phyloP scores from a whole-genome alignment of 2,888 invertebrate species.

The Acronicta aceris region DNA sequence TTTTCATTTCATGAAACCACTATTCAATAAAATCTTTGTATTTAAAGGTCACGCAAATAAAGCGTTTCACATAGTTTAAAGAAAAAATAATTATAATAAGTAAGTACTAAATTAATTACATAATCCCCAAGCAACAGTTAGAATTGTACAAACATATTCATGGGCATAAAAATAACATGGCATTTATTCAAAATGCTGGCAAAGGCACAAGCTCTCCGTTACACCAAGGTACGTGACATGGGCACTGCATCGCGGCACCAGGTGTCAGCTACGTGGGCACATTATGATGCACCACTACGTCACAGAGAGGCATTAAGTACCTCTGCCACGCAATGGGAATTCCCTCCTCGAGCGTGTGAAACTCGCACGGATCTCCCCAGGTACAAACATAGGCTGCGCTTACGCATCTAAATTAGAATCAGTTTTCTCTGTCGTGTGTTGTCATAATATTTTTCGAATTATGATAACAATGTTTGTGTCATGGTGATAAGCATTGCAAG shows the following conservation, averaged over 20 bases:
- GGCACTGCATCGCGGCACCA: conserved; percentile 43
- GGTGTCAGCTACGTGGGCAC: conserved; percentile 42
- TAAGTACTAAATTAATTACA: too few species aligned
- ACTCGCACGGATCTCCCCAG: conserved; percentile 34
- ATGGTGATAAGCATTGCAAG: too few species aligned
- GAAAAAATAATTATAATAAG: too few species aligned
- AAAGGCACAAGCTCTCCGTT: conserved; percentile 34
- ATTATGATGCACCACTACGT: conserved; percentile 57
- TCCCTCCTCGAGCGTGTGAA: conserved; percentile 65
- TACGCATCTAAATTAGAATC: conserved; percentile 11
- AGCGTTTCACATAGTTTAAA: too few species aligned
- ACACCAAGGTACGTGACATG: conserved; percentile 52
- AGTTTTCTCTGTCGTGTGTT: conserved; percentile 21
- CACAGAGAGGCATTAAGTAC: conserved; percentile 30
- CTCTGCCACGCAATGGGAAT: conserved; percentile 55
- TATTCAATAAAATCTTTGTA: too few species aligned
- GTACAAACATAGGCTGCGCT: conserved; percentile 6
- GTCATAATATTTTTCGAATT: too few species aligned
- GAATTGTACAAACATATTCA: too few species aligned
- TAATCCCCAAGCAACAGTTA: too few species aligned
- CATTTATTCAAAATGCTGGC: conserved; percentile 14
- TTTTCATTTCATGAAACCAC: too few species aligned
- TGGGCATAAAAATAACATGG: background rate
- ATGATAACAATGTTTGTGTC: too few species aligned
- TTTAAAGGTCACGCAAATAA: too few species aligned